Base-by-base conservation (phyloP, 2,888 invertebrate genomes). In the Tethea ocularis region DNA sequence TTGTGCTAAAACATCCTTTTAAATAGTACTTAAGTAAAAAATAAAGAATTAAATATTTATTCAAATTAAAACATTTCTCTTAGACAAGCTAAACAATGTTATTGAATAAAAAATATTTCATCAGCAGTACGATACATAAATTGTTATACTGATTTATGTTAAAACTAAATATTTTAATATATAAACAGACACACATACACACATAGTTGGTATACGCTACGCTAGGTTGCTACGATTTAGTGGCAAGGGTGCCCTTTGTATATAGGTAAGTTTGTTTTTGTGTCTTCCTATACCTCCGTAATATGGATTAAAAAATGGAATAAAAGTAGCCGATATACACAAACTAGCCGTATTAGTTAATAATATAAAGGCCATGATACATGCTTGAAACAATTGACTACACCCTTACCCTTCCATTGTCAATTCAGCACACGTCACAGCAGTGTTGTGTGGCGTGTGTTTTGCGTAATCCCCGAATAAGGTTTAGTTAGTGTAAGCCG, bases 401-500 rank as follows among this genome's bases (percentile, higher is more conserved):
- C 46, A 52, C 52, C 55, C 38, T 58, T 72, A 66, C 65, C 67
- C 64, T 68, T 65, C 66, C 81, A 80, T 83, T 84, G 79, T 78
- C 84, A 77, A 84, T 85, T 84, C 84, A 72, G 74, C 84, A 84
- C 84, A 86, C 86, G 86, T 87, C 86, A 87, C 79, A 74, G 77
- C 71, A 46, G 46, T 46, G 77, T 74, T 76, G 74, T 74, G 78
- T 73, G 85, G 82, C 84, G 83, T 85, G 83, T 87, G 85, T 87
- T 88, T 88, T 86, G 86, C 87, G 86, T 90, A 88, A 89, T 86
- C 87, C 80, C 81, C 71, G 80, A 80, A 80, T 83, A 83, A 83
- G 83, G 87, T 88, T 89, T 88, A 89, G 87, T 85, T 85, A 82
- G 83, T 80, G 79, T 86, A 86, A 89, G 86, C 88, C 78, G 83